Conservation (phyloP, 2,113 vertebrate genomes). For the Pterophyllum scalare region DNA sequence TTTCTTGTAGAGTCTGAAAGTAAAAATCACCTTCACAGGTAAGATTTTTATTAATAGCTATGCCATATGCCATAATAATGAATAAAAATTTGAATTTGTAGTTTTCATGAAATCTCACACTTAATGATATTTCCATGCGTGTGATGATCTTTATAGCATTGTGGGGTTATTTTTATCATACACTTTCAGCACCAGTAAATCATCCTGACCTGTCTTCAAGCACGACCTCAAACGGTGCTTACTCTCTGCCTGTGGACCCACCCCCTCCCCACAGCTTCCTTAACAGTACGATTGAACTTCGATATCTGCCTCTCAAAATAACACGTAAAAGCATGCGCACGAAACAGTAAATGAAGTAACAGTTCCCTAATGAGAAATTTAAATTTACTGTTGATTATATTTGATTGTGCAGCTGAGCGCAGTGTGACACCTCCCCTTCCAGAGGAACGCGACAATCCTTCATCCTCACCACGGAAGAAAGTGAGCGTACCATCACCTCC, state of each 20-base stretch:
- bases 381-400: background rate
- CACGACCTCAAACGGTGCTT: background rate
- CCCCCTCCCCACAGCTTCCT: background rate
- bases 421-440: constrained; percentile 75
- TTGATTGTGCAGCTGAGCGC: constrained; percentile 29
- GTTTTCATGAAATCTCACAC: too few species aligned
- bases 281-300: constrained; percentile 29
- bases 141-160: background rate
- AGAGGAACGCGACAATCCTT: constrained; percentile 86
- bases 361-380: background rate
- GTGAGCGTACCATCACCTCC: constrained; percentile 68
- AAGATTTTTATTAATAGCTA: constrained; percentile 16
- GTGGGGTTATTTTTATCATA: background rate
- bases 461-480: constrained; percentile 76
- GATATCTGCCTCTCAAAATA: background rate
- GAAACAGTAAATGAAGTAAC: background rate
- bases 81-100: background rate
- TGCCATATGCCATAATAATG: background rate
- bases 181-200: background rate
- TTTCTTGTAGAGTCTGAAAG: constrained; percentile 73
- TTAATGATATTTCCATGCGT: background rate
- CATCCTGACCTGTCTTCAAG: background rate
- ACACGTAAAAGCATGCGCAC: too few species aligned
- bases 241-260: background rate
- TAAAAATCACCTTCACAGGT: constrained; percentile 70